Percentiles rank a stretch among this genome's conserved stretches.
Evolutionary conservation across 2,797 vertebrate species (phyloP).

Genomic region (Cirrhinus mrigala): DNA sequence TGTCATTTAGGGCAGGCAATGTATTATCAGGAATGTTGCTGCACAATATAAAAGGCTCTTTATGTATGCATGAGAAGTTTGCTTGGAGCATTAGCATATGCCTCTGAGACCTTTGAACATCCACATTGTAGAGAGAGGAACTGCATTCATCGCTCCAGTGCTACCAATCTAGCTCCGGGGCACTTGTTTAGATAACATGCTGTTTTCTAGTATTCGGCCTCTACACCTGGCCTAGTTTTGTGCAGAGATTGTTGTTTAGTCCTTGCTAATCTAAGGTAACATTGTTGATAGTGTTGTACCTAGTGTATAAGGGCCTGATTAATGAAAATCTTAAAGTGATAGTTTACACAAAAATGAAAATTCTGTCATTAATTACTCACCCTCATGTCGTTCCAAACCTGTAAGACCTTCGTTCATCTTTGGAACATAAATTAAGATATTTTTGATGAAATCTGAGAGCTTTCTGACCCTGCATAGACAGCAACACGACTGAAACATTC

Average conservation of each 20-base stretch:
- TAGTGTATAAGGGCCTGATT: not conserved
- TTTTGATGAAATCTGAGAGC: too few species aligned
- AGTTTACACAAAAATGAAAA: not conserved
- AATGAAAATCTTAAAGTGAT: not conserved
- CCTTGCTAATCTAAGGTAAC: not conserved
- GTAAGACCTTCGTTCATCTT: too few species aligned
- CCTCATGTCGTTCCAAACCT: too few species aligned
- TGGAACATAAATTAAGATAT: too few species aligned
- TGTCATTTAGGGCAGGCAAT: conserved; percentile 74
- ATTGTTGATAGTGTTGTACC: not conserved
- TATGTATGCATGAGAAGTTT: conserved; percentile 43
- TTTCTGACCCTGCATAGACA: too few species aligned
- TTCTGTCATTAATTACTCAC: too few species aligned
- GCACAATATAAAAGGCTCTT: conserved; percentile 35
- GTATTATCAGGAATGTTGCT: conserved; percentile 65
- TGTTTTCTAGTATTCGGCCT: conserved; percentile 20
- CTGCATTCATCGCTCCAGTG: conserved; percentile 33
- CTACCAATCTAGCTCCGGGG: conserved; percentile 18
- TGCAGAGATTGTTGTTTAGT: conserved; percentile 1
- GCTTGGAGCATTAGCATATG: conserved; percentile 42
- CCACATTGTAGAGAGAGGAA: conserved; percentile 2
- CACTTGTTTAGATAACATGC: conserved; percentile 13
- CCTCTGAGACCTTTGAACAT: conserved; percentile 35
- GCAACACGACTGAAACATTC: too few species aligned
- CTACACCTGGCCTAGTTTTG: conserved; percentile 8